A percentile compares a stretch with the other conserved stretches of the same genome.
Conservation (phyloP, 2,888 invertebrate species). For the Watsonalla cultraria region DNA sequence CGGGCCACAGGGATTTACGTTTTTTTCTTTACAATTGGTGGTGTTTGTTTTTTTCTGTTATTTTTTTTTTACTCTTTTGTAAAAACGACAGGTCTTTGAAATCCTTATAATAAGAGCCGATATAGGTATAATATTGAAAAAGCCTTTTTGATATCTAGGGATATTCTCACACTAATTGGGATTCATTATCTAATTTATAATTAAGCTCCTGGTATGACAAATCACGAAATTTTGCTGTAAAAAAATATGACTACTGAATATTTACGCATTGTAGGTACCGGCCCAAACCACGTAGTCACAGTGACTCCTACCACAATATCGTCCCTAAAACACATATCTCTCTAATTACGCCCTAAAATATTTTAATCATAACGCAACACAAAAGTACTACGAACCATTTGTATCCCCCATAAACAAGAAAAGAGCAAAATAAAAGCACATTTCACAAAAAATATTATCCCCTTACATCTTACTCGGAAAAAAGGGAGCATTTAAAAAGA, state of each 20-base stretch:
- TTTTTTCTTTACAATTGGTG: constrained; percentile 6
- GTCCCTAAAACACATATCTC: too few species aligned
- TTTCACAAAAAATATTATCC: constrained; percentile 20
- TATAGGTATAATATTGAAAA: too few species aligned
- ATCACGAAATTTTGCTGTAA: too few species aligned
- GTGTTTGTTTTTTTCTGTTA: not conserved
- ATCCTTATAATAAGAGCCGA: too few species aligned
- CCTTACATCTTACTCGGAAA: constrained; percentile 32
- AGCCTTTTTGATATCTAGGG: too few species aligned
- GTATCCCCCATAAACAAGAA: not conserved
- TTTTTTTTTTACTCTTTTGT: not conserved
- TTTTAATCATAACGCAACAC: not conserved
- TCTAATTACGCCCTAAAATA: not conserved
- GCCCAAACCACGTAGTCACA: too few species aligned
- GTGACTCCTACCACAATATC: too few species aligned
- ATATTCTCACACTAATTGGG: too few species aligned
- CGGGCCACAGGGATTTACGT: constrained; percentile 5
- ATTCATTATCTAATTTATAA: too few species aligned
- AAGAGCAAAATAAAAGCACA: not conserved
- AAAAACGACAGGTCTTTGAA: not conserved
- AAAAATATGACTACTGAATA: too few species aligned
- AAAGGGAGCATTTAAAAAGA: constrained; percentile 59
- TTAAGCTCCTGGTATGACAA: too few species aligned
- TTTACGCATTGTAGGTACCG: too few species aligned
- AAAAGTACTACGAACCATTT: not conserved